Percentiles rank a stretch among this genome's conserved stretches.
Conservation (phyloP, 35 echinoderm and acorn worm genomes). For the Apostichopus californicus region DNA sequence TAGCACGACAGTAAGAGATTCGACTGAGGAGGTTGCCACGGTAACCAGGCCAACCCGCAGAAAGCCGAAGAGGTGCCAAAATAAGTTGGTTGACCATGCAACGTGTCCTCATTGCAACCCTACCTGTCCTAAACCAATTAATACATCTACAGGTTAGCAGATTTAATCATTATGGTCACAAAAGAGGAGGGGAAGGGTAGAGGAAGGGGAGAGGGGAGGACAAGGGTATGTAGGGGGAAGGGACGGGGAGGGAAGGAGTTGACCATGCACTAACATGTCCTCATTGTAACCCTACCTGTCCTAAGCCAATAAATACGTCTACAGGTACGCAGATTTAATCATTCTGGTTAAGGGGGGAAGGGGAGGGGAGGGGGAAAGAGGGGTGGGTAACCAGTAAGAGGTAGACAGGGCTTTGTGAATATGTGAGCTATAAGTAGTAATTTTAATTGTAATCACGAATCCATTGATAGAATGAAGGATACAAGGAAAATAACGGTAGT, state of each 20-base stretch:
- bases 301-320: constrained; percentile 76
- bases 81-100: constrained; percentile 80
- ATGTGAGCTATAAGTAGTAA: too few species aligned
- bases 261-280: constrained; percentile 86
- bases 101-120: constrained; percentile 98
- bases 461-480: too few species aligned
- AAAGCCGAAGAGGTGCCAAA: constrained; percentile 71
- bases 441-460: too few species aligned
- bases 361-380: too few species aligned
- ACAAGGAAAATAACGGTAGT: too few species aligned
- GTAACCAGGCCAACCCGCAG: constrained; percentile 1
- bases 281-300: constrained; percentile 92
- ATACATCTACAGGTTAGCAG: constrained; percentile 80
- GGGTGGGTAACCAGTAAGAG: too few species aligned
- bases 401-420: too few species aligned
- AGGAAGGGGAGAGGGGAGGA: background rate
- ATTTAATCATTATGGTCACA: background rate
- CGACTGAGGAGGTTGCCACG: background rate
- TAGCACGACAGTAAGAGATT: constrained; percentile 8
- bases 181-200: background rate
- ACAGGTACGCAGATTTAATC: constrained; percentile 59
- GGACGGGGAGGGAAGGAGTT: constrained; percentile 1
- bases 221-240: too few species aligned
- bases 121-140: constrained; percentile 77
- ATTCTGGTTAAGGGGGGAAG: too few species aligned